Evolutionary conservation across 35 echinoderm and acorn worm species (phyloP).

Genomic region (Apostichopus japonicus): DNA sequence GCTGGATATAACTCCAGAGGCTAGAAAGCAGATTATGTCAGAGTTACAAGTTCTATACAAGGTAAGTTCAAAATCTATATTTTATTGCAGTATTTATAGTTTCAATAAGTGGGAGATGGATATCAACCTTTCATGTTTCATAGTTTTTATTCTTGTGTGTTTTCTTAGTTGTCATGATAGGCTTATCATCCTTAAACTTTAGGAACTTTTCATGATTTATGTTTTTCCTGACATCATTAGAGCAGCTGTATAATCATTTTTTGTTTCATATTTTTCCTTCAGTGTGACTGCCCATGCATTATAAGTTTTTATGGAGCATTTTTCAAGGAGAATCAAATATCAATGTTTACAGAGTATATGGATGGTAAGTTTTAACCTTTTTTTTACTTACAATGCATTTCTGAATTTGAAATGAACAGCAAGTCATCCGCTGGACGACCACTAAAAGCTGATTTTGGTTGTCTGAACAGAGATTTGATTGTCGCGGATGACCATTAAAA

Average conservation of each 20-base stretch:
- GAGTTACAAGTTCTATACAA: conserved; percentile 98
- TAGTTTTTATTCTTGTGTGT: not conserved
- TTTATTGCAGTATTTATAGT: not conserved
- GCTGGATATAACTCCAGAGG: conserved; percentile 90
- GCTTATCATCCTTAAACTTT: no score
- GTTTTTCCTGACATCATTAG: no score
- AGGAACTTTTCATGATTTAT: no score
- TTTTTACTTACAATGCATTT: no score
- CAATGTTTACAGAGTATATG: conserved; percentile 99
- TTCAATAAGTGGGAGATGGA: not conserved
- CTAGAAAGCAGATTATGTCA: conserved; percentile 93
- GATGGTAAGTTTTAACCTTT: conserved; percentile 75
- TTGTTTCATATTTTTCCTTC: conserved; percentile 59
- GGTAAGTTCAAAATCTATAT: conserved; percentile 53
- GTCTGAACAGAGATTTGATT: no score
- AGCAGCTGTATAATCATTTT: not conserved
- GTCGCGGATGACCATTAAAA: no score
- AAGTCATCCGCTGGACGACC: no score
- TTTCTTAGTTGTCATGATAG: not conserved
- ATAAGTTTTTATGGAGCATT: conserved; percentile 98
- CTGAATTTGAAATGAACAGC: no score
- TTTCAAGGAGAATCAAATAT: conserved; percentile 96
- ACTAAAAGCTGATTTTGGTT: no score
- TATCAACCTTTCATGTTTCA: not conserved
- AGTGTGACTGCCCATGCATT: conserved; percentile 94